Conservation (phyloP, 2,113 vertebrate species). For the Antidorcas marsupialis region DNA sequence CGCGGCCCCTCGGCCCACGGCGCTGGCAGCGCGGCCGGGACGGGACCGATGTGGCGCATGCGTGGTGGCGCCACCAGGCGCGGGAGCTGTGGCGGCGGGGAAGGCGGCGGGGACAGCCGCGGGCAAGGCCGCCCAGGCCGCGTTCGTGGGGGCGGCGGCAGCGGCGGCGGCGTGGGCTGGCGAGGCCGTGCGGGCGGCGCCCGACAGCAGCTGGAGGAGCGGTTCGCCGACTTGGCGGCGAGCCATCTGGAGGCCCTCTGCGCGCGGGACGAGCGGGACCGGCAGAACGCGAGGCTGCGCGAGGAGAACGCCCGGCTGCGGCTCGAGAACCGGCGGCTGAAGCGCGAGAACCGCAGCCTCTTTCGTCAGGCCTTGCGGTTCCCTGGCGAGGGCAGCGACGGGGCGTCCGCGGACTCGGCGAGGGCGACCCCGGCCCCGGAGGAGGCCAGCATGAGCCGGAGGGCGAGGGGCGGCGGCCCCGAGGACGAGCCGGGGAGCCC, state of each 20-base stretch:
- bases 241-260: slow-evolving; percentile 85
- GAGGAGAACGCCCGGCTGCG: slow-evolving; percentile 83
- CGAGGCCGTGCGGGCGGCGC: slow-evolving; percentile 66
- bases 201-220: slow-evolving; percentile 80
- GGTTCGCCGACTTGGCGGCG: slow-evolving; percentile 85
- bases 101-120: neutral
- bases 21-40: neutral
- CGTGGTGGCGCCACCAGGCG: slow-evolving; percentile 59
- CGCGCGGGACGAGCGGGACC: slow-evolving; percentile 87
- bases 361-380: slow-evolving; percentile 72
- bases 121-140: slow-evolving; percentile 29
- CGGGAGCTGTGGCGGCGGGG: slow-evolving; percentile 27
- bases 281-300: slow-evolving; percentile 82
- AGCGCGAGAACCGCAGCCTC: slow-evolving; percentile 83
- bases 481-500: slow-evolving; percentile 46
- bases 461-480: neutral
- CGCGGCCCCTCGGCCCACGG: neutral
- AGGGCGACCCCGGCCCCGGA: neutral
- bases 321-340: slow-evolving; percentile 84
- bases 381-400: neutral
- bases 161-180: slow-evolving; percentile 44
- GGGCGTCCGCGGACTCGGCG: neutral
- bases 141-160: neutral
- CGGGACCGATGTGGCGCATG: slow-evolving; percentile 74
- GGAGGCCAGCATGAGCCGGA: neutral